Evolutionary conservation across 2,797 vertebrate genomes (phyloP).

Genomic region (Rhynchotus rufescens): DNA sequence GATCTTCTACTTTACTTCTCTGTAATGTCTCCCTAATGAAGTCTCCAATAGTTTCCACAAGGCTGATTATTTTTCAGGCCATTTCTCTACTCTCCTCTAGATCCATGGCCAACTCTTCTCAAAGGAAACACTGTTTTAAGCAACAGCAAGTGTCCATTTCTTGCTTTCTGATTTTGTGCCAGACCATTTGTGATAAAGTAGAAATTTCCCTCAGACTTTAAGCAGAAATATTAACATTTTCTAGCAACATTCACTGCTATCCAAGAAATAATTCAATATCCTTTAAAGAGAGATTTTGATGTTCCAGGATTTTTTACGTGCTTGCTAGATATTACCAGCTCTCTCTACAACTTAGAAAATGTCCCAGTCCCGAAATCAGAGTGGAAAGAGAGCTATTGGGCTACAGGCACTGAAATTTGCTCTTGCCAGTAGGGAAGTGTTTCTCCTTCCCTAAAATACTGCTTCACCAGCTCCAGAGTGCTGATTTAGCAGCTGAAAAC

Average conservation of each 20-base stretch:
- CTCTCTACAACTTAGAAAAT: neutral
- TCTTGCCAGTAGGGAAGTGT: neutral
- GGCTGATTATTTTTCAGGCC: conserved; percentile 27
- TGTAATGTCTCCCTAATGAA: neutral
- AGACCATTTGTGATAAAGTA: neutral
- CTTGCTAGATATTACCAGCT: neutral
- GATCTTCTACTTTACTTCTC: neutral
- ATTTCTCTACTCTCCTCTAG: conserved; percentile 2
- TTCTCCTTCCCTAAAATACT: conserved; percentile 14
- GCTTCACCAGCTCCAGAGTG: neutral
- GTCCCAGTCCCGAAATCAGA: neutral
- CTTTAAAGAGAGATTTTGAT: neutral
- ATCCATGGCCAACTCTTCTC: neutral
- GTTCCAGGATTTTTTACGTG: neutral
- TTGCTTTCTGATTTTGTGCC: neutral
- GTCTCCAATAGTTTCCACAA: conserved; percentile 19
- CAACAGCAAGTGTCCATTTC: neutral
- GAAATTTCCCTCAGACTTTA: conserved; percentile 1
- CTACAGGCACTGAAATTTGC: neutral
- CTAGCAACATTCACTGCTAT: neutral
- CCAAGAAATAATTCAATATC: neutral
- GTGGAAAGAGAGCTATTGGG: neutral
- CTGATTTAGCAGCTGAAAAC: conserved; percentile 45
- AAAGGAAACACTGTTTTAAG: conserved; percentile 16
- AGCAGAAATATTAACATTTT: neutral